Percentiles rank a stretch among this genome's conserved stretches.
phyloP scores from a whole-genome alignment of 2,888 invertebrate genomes.

The Amphiduros pacificus region DNA sequence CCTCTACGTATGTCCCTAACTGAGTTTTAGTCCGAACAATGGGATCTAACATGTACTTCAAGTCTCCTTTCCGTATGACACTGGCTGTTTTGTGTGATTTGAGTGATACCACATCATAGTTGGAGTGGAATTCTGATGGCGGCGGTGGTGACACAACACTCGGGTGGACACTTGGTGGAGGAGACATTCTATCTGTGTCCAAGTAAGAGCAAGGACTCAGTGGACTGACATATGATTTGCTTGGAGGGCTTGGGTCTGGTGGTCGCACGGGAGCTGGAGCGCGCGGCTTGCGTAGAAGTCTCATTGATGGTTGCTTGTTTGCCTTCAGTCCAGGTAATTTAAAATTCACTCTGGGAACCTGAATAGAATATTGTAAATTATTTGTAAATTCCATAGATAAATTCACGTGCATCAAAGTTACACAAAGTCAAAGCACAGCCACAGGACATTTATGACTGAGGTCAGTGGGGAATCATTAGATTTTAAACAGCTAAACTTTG shows the following conservation, averaged over 20 bases:
- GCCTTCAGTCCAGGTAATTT: too few species aligned
- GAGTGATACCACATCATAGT: background rate
- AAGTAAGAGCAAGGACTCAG: background rate
- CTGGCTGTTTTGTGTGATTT: background rate
- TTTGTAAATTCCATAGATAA: too few species aligned
- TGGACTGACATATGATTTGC: background rate
- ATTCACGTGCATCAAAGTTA: too few species aligned
- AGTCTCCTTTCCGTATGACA: background rate
- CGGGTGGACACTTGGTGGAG: constrained; percentile 5
- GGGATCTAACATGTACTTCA: constrained; percentile 12
- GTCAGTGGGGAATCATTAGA: too few species aligned
- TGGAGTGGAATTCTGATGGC: constrained; percentile 11
- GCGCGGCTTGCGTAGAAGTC: constrained; percentile 1
- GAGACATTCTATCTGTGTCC: background rate
- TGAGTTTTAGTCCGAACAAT: constrained; percentile 6
- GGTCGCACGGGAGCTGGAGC: background rate
- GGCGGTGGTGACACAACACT: constrained; percentile 17
- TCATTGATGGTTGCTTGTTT: background rate
- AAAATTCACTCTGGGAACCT: too few species aligned
- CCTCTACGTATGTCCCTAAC: constrained; percentile 40
- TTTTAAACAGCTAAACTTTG: too few species aligned
- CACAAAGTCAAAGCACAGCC: too few species aligned
- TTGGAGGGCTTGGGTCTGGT: background rate
- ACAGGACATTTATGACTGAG: too few species aligned
- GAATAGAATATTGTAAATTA: too few species aligned